These are phyloP conservation scores for Stercorarius parasiticus DNA, from an alignment of 2,113 vertebrate genomes.

Conservation along the genomic window DNA sequence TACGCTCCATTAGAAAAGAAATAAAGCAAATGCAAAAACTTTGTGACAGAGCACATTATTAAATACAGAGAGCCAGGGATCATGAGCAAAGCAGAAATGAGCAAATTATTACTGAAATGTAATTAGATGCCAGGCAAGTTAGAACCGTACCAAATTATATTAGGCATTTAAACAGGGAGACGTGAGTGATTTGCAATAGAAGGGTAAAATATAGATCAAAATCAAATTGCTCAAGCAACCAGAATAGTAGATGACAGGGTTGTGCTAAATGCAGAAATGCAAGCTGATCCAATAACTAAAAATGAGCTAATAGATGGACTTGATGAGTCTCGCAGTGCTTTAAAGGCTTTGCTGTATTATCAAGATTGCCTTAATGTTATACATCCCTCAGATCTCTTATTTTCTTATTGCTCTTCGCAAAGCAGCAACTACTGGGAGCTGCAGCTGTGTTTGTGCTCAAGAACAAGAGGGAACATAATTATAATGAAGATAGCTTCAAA, in stretches of 20 bases:
- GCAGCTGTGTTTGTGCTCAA: neutral
- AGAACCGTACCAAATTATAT: neutral
- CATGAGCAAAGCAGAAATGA: neutral
- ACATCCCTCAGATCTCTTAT: neutral
- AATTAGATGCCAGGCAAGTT: constrained; percentile 14
- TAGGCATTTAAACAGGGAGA: neutral
- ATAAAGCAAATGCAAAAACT: neutral
- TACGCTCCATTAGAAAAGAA: neutral
- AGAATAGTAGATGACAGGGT: neutral
- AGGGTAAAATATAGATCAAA: constrained; percentile 18
- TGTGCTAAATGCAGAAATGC: neutral
- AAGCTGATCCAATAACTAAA: constrained; percentile 39
- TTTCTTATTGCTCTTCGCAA: neutral
- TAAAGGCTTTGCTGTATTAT: neutral
- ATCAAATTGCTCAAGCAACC: neutral
- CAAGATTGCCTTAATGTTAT: neutral
- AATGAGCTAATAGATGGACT: neutral
- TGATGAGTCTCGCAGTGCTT: neutral
- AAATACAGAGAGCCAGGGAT: neutral
- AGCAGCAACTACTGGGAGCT: neutral
- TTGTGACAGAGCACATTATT: neutral
- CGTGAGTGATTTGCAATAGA: neutral
- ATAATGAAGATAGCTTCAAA: neutral
- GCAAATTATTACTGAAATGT: constrained; percentile 16
- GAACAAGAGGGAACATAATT: neutral